Evolutionary conservation across 2,797 vertebrate species (phyloP).

Genomic region (Neoniphon sammara): DNA sequence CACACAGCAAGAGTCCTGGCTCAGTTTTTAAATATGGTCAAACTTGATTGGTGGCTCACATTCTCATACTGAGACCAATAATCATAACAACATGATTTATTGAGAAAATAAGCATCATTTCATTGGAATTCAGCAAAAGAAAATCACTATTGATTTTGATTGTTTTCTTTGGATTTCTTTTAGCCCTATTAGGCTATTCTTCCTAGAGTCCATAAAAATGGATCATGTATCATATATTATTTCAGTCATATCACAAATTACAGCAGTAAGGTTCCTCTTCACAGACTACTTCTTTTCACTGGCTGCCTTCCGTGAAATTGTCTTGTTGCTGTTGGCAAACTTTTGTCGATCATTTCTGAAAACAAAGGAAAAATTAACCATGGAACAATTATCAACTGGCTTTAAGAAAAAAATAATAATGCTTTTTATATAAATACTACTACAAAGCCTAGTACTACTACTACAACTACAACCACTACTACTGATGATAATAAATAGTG

Average conservation of each 20-base stretch:
- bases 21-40: neutral
- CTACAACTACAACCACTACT: neutral
- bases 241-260: slow-evolving; percentile 3
- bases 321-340: slow-evolving; percentile 82
- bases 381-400: too few species aligned
- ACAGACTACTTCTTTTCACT: slow-evolving; percentile 74
- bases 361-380: slow-evolving; percentile 21
- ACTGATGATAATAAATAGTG: neutral
- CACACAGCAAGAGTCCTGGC: neutral
- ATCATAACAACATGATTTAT: slow-evolving; percentile 52
- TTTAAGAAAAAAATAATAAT: neutral
- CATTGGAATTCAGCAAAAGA: slow-evolving; percentile 29
- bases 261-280: slow-evolving; percentile 9
- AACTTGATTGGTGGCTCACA: neutral
- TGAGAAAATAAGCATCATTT: slow-evolving; percentile 28
- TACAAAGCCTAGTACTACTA: neutral
- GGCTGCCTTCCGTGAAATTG: slow-evolving; percentile 79
- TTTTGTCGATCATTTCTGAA: slow-evolving; percentile 87
- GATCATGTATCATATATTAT: neutral
- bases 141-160: too few species aligned
- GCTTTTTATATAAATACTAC: neutral
- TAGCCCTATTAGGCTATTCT: too few species aligned
- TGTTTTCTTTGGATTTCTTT: too few species aligned
- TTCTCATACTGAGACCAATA: neutral
- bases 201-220: too few species aligned